Evolutionary conservation across 2,888 invertebrate genomes (phyloP).

Genomic region (Habroteleia sp.): DNA sequence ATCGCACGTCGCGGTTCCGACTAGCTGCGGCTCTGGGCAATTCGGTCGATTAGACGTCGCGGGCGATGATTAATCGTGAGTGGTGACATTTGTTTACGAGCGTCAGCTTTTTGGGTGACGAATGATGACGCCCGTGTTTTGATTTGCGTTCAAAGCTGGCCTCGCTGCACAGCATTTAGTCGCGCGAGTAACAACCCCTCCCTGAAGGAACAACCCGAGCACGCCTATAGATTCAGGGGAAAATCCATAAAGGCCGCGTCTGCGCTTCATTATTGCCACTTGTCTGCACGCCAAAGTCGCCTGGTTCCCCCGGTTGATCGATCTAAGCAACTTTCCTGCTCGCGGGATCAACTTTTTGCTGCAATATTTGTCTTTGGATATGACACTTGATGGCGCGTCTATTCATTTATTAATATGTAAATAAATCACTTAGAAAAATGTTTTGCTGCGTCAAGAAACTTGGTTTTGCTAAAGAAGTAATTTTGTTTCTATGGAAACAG

Average conservation of each 20-base stretch:
- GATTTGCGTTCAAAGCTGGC: slow-evolving; percentile 37
- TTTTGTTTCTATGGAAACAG: too few relatives aligned
- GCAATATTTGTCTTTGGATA: too few relatives aligned
- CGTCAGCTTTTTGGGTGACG: slow-evolving; percentile 1
- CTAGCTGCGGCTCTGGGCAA: too few relatives aligned
- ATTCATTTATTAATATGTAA: too few relatives aligned
- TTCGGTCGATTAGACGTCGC: too few relatives aligned
- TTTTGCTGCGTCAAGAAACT: too few relatives aligned
- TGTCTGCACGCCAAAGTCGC: slow-evolving; percentile 32
- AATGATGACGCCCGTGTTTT: slow-evolving; percentile 21
- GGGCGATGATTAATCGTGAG: background rate
- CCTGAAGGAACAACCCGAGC: slow-evolving; percentile 45
- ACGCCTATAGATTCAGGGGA: slow-evolving; percentile 68
- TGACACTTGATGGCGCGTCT: too few relatives aligned
- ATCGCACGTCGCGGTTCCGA: too few relatives aligned
- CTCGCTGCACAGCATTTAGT: slow-evolving; percentile 57
- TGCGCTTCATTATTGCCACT: slow-evolving; percentile 71
- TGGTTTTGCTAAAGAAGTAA: too few relatives aligned
- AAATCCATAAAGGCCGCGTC: slow-evolving; percentile 80
- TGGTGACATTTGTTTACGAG: slow-evolving; percentile 17
- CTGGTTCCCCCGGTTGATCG: slow-evolving; percentile 44
- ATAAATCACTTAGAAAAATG: too few relatives aligned
- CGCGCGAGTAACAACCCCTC: slow-evolving; percentile 61
- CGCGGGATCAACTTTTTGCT: too few relatives aligned
- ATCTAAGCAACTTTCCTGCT: slow-evolving; percentile 48